phyloP scores from a whole-genome alignment of 2,797 vertebrate genomes.

The Hyperoplus immaculatus region DNA sequence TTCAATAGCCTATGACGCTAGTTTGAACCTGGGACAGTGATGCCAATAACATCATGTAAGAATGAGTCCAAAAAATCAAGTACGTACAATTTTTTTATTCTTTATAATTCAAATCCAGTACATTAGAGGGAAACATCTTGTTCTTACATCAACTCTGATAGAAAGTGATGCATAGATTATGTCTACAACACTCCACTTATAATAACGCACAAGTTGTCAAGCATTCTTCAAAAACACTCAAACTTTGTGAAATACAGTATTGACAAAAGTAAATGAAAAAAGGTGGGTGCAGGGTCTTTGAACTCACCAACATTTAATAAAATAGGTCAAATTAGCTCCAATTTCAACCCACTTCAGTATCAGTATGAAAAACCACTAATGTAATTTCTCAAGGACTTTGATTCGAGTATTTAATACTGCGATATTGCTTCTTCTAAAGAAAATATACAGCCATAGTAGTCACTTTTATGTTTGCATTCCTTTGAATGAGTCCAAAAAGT shows the following conservation, averaged over 20 bases:
- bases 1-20: too few species aligned
- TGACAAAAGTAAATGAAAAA: background rate
- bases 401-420: background rate
- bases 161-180: too few species aligned
- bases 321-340: background rate
- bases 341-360: background rate
- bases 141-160: too few species aligned
- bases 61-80: too few species aligned
- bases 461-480: background rate
- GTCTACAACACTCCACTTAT: background rate
- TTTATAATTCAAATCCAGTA: too few species aligned
- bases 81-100: too few species aligned
- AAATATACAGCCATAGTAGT: background rate
- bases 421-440: background rate
- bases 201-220: background rate
- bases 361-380: background rate
- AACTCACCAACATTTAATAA: background rate
- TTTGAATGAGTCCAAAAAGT: conserved; percentile 12
- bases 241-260: background rate
- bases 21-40: too few species aligned
- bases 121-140: too few species aligned
- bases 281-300: background rate
- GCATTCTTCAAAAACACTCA: too few species aligned
- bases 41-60: too few species aligned
- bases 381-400: background rate